Percentiles rank a stretch among this genome's conserved stretches.
Conservation (phyloP, 2,113 vertebrate genomes). For the Hippocampus comes region DNA sequence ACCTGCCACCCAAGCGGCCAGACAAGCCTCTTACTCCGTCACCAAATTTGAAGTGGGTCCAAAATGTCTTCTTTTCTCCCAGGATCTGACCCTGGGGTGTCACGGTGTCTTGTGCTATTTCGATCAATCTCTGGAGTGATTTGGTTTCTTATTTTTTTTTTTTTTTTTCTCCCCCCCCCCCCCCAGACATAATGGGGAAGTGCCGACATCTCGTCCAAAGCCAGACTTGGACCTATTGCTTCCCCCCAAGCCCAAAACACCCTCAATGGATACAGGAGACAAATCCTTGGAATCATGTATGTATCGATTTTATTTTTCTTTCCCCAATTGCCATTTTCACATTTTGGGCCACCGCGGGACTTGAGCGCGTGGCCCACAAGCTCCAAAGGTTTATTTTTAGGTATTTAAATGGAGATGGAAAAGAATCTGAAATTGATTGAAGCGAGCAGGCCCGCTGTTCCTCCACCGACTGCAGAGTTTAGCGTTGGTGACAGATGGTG, state of each 20-base stretch:
- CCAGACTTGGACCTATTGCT: constrained; percentile 79
- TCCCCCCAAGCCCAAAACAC: constrained; percentile 81
- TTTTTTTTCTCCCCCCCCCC: too few relatives aligned
- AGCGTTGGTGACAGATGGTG: constrained; percentile 5
- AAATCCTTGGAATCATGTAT: constrained; percentile 61
- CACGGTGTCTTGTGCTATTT: background rate
- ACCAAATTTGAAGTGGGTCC: constrained; percentile 74
- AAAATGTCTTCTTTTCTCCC: background rate
- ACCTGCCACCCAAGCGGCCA: constrained; percentile 78
- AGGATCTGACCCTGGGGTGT: background rate
- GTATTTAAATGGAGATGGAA: background rate
- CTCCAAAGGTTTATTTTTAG: background rate
- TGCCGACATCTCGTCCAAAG: constrained; percentile 79
- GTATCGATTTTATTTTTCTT: background rate
- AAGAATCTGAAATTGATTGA: background rate
- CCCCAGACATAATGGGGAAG: constrained; percentile 86
- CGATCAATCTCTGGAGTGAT: background rate
- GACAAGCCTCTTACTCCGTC: constrained; percentile 84
- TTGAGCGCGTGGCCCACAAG: background rate
- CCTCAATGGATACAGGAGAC: constrained; percentile 63
- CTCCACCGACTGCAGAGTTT: background rate
- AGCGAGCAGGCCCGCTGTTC: background rate
- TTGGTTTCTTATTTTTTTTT: background rate
- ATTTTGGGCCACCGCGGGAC: background rate
- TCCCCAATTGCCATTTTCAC: background rate